A percentile compares a stretch with the other conserved stretches of the same genome.
phyloP scores from a whole-genome alignment of 2,797 vertebrate species.

The Catostomus latipinnis region DNA sequence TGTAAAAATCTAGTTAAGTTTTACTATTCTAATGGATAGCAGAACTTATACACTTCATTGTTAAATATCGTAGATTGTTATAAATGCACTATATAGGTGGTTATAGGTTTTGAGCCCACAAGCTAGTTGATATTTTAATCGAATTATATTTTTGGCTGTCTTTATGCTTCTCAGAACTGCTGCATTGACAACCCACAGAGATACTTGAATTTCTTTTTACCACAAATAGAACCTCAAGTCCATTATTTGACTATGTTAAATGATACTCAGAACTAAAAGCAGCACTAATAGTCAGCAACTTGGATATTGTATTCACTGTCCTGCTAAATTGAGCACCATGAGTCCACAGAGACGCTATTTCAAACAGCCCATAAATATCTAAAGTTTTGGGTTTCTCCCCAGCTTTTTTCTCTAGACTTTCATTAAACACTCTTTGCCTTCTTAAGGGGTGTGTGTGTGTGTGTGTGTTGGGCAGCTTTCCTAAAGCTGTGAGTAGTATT shows the following conservation, averaged over 20 bases:
- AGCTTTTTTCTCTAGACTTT: conserved; percentile 60
- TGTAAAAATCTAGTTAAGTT: neutral
- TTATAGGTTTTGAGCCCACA: neutral
- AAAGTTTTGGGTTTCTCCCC: conserved; percentile 68
- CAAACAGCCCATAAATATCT: conserved; percentile 69
- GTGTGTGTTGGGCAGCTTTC: conserved; percentile 44
- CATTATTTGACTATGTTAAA: conserved; percentile 1
- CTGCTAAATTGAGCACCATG: conserved; percentile 72
- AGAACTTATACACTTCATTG: neutral
- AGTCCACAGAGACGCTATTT: conserved; percentile 63
- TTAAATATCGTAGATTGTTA: neutral
- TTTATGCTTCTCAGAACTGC: conserved; percentile 20
- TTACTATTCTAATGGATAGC: neutral
- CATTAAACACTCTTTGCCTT: conserved; percentile 54
- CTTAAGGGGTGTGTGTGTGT: conserved; percentile 42
- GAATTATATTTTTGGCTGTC: neutral
- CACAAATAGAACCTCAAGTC: conserved; percentile 39
- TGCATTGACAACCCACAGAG: conserved; percentile 20
- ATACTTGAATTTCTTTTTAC: conserved; percentile 36
- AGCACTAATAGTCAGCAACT: conserved; percentile 68
- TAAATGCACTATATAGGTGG: neutral
- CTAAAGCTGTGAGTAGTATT: conserved; percentile 46
- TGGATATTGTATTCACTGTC: conserved; percentile 31
- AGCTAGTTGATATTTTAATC: conserved; percentile 9
- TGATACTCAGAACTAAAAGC: conserved; percentile 51